A percentile compares a stretch with the other conserved stretches of the same genome.
Evolutionary conservation across 2,888 invertebrate genomes (phyloP).

Genomic region (Tenthredo scrophulariae): DNA sequence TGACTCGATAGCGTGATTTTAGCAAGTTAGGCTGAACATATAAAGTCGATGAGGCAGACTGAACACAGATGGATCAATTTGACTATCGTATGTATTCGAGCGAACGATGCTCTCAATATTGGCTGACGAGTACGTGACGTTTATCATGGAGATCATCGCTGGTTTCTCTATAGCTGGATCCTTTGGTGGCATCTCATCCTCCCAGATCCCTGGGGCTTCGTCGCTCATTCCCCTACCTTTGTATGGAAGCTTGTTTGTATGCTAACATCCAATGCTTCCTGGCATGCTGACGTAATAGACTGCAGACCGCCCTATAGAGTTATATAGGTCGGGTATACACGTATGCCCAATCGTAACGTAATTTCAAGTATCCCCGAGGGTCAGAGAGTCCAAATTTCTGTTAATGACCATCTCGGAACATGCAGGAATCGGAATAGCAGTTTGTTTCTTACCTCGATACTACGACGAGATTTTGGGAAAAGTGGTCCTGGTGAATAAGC

Average conservation of each 20-base stretch:
- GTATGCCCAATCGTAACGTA: background rate
- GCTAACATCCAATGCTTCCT: conserved; percentile 38
- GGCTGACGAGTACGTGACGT: conserved; percentile 40
- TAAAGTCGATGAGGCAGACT: background rate
- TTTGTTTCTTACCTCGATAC: background rate
- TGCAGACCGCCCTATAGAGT: background rate
- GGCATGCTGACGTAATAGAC: conserved; percentile 34
- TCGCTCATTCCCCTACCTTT: conserved; percentile 41
- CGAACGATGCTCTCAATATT: background rate
- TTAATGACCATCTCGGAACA: background rate
- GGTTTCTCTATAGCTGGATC: background rate
- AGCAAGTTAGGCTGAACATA: background rate
- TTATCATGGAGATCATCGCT: conserved; percentile 34
- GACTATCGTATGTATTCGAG: background rate
- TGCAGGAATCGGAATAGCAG: background rate
- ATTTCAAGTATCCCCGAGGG: background rate
- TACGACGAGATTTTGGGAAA: background rate
- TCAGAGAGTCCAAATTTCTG: background rate
- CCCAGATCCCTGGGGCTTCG: conserved; percentile 12
- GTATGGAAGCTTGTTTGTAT: conserved; percentile 41
- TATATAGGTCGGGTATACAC: background rate
- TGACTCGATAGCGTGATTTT: background rate
- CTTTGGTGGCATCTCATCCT: conserved; percentile 46
- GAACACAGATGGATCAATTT: background rate
- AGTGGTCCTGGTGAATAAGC: background rate